phyloP scores from a whole-genome alignment of 2,888 invertebrate species.

The Oscheius sp. region DNA sequence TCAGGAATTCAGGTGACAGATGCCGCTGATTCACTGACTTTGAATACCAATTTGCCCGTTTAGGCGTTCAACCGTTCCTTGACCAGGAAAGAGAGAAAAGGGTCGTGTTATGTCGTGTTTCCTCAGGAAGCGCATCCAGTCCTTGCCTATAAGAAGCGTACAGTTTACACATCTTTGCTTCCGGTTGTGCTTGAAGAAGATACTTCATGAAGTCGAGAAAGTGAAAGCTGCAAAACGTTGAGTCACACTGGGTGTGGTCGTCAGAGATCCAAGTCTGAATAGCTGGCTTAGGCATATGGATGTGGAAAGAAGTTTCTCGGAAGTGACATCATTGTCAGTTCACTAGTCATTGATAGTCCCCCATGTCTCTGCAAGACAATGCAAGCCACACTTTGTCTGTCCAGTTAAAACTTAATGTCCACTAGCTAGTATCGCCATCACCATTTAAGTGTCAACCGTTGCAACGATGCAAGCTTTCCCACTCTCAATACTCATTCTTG shows the following conservation, averaged over 20 bases:
- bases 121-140: slow-evolving; percentile 23
- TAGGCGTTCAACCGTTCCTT: slow-evolving; percentile 7
- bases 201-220: slow-evolving; percentile 17
- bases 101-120: slow-evolving; percentile 6
- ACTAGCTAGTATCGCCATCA: too few species aligned
- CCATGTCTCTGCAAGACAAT: neutral
- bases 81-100: slow-evolving; percentile 10
- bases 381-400: too few species aligned
- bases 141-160: slow-evolving; percentile 13
- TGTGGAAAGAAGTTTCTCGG: slow-evolving; percentile 21
- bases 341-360: neutral
- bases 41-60: slow-evolving; percentile 4
- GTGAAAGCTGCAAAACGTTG: slow-evolving; percentile 25
- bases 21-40: slow-evolving; percentile 23
- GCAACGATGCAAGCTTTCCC: too few species aligned
- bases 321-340: slow-evolving; percentile 25
- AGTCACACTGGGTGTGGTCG: slow-evolving; percentile 32
- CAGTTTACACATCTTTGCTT: slow-evolving; percentile 27
- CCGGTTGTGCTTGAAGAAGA: slow-evolving; percentile 14
- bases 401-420: too few species aligned
- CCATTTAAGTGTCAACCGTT: too few species aligned
- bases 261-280: neutral
- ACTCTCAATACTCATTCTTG: too few species aligned
- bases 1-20: slow-evolving; percentile 29
- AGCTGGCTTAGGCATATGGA: slow-evolving; percentile 13